Base-by-base conservation (phyloP, 2,888 invertebrate species). In the Brachyptera risi region DNA sequence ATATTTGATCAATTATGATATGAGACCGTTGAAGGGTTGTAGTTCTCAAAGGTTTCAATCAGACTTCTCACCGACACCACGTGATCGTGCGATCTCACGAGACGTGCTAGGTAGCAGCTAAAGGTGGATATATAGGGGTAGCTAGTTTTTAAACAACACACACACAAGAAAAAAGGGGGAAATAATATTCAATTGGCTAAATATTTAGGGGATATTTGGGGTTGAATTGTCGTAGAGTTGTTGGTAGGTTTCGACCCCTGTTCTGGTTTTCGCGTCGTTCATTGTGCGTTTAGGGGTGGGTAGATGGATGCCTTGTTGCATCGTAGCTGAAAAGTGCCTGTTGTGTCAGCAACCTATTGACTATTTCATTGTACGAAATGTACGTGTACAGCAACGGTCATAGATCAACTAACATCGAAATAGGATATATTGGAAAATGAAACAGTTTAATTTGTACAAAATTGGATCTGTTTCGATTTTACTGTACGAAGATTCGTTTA, bases 161-260 rank as follows among this genome's bases (percentile, higher is more conserved):
- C 5, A 31, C 5, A 31, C 31, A 7, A 7, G 5, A 31, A 31
- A 23, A 27, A 51, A 21, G 27, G 11, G 54, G 42, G 56, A 56
- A 56, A 51, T 24, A 21, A 51, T 15, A 60, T 61, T 61, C 49
- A 61, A 24, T 61, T 61, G 60, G 57, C 50, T 61, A 61, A 61
- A 61, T 61, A 61, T 61, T 61, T 61, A 61, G 61, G 61, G 61
- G 56, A 44, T 56, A 61, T 61, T 61, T 61, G 56, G 57, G 37
- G 54, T 54, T 54, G 54, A 54, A 54, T 54, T 35, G 54, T 54
- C 35, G 23, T 35, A 54, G n/a, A n/a, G 54, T 54, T 54, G 54
- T 54, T 54, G 35, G 54, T 54, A 21, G 54, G 11, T 23, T 51
- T 31, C 21, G 23, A 35, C 54, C 54, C 54, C 37, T 35, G 35